Base-by-base conservation (phyloP, 2,888 invertebrate species). In the Amphipoea oculea region DNA sequence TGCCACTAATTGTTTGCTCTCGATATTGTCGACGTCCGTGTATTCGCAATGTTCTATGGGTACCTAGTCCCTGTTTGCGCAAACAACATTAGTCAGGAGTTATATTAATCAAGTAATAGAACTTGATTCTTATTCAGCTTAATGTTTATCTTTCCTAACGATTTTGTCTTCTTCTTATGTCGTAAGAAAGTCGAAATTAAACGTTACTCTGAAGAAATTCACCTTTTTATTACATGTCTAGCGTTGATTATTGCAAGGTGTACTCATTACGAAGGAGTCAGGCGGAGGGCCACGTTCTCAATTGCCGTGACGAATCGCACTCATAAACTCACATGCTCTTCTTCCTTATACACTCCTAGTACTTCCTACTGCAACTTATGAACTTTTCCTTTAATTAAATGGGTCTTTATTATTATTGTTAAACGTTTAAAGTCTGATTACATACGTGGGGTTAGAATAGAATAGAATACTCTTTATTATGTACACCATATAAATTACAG, bases 1-100 rank as follows among this genome's bases (percentile, higher is more conserved):
- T 95, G 93, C 95, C 94, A 95, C 95, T 97, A 97, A 97, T 96
- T 97, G 96, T 97, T 97, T 97, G 96, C 96, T 94, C 94, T 92
- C 95, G 94, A 96, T 96, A 96, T 96, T 96, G 96, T 96, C 94
- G 95, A 95, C 93, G 95, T 94, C 93, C 95, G 81, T 86, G 91
- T 95, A 95, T 95, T 95, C 93, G 92, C 93, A 92, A 88, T 90
- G 91, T 89, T 89, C 83, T 86, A 88, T 91, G 89, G 84, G 87
- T 84, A 60, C 57, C 57, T 60, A 87, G 86, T 85, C 84, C 76
- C 76, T 89, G 87, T 90, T 89, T 90, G 89, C 78, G 85, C 89
- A 90, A 90, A 90, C 87, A 91, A 87, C 83, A 89, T 89, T 85
- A 88, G 85, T 86, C 79, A 82, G 71, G 73, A 75, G 79, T 81